Evolutionary conservation across 1,140 invertebrate species (phyloP), one percentile per base, ranked within the genome.

Genomic region (Drosophila saltans): DNA sequence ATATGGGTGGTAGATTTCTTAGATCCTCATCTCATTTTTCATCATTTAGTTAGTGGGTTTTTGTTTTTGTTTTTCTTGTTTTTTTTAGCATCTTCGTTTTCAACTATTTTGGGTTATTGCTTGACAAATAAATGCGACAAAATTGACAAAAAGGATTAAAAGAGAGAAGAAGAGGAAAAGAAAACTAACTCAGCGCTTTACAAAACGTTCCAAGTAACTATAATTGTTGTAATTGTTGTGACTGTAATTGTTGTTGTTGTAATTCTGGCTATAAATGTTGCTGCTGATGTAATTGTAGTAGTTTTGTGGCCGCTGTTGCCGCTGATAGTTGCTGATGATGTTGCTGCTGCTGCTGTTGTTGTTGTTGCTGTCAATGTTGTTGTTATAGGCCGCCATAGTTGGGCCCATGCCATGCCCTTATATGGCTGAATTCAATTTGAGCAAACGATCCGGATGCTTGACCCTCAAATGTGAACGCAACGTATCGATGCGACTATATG

Each of bases 401-500:
- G 45, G 45, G 69, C 75, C 60, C 63, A 58, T 43, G 10, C 45
- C 64, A 69, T 52, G 59, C 63, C 66, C 66, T 89, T 91, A 92
- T 58, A 92, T 91, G 48, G 88, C 78, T 28, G 91, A 90, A 66
- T 91, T 91, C 6, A 92, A 69, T 71, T 92, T 92, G 56, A 91
- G 75, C 60, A 92, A 74, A 24, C 91, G 92, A 74, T 94, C 94
- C 80, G 94, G 93, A 93, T 97, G 96, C 92, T 96, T 96, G 91
- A 94, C 93, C 71, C 95, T 94, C 91, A 97, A 93, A 92, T 97
- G 96, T 36, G 95, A 95, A 81, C 96, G 94, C 78, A 97, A 93
- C 21, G 96, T 97, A 93, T 97, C 96, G 88, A 96, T 96, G 90
- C 96, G 95, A 93, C 96, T 97, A 93, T 97, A 97, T 55, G 96